Evolutionary conservation across 2,797 vertebrate genomes (phyloP), one percentile per base, ranked within the genome.

Genomic region (Pangasius mekongensis): DNA sequence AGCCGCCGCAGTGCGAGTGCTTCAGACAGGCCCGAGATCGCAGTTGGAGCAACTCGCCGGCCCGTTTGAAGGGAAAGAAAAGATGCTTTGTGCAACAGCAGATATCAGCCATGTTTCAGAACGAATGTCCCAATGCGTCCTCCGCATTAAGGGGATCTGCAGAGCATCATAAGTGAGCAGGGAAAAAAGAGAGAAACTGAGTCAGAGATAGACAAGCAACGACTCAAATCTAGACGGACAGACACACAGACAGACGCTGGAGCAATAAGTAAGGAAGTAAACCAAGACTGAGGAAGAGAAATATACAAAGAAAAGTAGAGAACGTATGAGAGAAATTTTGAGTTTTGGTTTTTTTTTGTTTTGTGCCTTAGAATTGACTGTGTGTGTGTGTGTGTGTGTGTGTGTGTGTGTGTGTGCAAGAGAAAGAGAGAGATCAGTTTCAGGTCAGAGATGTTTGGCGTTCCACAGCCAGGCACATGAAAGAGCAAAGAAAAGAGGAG

Each of bases 371-470:
- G 30, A 78, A 13, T 60, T 82, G 52, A 11, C 3, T 78, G 73
- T 64, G 60, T 80, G 74, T 66, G 58, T 66, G 62, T 71, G 86
- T 64, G 39, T 77, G 74, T 43, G 20, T 71, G 64, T 86, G 84
- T 30, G 52, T 86, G 69, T 30, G 71, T 86, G 84, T 74, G 54
- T 76, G 60, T 81, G 86, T 18, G 30, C 4, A 22, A 62, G 58
- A 18, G 62, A 60, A 33, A 83, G 27, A 83, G 84, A 76, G 80
- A 62, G 87, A 87, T 87, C 83, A 89, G 82, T 86, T 86, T 86
- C 73, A 77, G 73, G 85, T 86, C 85, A 86, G 73, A 87, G 81
- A 84, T 89, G 74, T 85, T 89, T 87, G 74, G 54, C 43, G 66
- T 85, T 87, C 74, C 86, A 87, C 36, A 67, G 64, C 36, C 66